Evolutionary conservation across 2,113 vertebrate genomes (phyloP), one percentile per base, ranked within the genome.

Genomic region (Ptilonorhynchus violaceus): DNA sequence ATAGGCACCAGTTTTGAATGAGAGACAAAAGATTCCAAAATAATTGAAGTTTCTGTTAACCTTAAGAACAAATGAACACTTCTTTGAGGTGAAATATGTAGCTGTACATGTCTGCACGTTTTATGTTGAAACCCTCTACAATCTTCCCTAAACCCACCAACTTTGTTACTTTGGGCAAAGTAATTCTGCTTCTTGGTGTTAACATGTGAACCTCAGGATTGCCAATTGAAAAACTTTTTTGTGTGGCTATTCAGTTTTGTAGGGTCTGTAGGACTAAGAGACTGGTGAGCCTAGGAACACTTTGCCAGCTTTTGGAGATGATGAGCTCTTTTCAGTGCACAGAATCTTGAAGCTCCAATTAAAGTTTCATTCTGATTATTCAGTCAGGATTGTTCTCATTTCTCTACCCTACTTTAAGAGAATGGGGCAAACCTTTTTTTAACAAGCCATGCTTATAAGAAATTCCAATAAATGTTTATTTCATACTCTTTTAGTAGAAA

Each of bases 331-430:
- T 91, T 96, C 92, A 95, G 41, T 56, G 31, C 50, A 39, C 13
- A 63, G 47, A 53, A 75, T 94, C 93, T 95, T 96, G 88, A 94
- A 88, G 78, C 52, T 95, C 80, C 62, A 94, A 80, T 95, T 92
- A 84, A 89, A 91, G 49, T 88, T 94, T 94, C 39, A 31, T 88
- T 90, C 72, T 5, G 2, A 14, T 68, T 74, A 78, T 92, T 93
- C 64, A 46, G 7, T 56, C 0, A 3, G n/a, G 35, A 81, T 31
- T 81, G 35, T 83, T 94, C 76, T 93, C 39, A 70, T 94, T 93
- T 93, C 59, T 77, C 56, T 88, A 24, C 39, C 52, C 80, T 70
- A 37, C 42, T 96, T 94, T 56, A 81, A 46, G 19, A 82, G 52
- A 68, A n/a, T 56, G 23, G 47, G 10, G 11, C 16, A 39, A 67